Conservation (phyloP, 2,888 invertebrate species). For the Ariolimax columbianus region DNA sequence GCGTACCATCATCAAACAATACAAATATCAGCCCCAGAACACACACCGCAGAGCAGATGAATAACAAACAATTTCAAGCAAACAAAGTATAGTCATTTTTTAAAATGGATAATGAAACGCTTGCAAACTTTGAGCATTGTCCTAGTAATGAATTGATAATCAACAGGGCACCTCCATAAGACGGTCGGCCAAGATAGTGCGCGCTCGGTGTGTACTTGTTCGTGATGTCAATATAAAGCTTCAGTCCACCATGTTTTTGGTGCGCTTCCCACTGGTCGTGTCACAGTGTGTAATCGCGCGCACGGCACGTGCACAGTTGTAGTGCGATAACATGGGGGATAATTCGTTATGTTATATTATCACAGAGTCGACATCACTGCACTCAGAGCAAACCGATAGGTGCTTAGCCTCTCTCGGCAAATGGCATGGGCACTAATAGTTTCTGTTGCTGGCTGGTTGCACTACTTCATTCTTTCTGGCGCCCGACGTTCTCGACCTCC, state of each 20-base stretch:
- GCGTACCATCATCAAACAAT: no score
- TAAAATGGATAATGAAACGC: background rate
- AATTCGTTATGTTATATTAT: no score
- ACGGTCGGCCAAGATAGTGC: background rate
- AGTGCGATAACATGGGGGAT: no score
- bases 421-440: no score
- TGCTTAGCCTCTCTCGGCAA: background rate
- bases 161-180: background rate
- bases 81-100: background rate
- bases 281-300: background rate
- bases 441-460: no score
- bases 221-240: background rate
- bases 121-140: background rate
- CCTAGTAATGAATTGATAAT: background rate
- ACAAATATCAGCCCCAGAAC: no score
- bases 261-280: background rate
- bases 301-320: no score
- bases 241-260: conserved; percentile 1
- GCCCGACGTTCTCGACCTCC: no score
- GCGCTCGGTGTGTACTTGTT: background rate
- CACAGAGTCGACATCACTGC: background rate
- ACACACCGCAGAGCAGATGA: background rate
- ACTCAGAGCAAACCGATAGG: background rate
- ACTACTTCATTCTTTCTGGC: no score
- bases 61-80: background rate